These are phyloP conservation scores for Rutpela maculata DNA, from an alignment of 2,888 invertebrate species.

Conservation along the genomic window DNA sequence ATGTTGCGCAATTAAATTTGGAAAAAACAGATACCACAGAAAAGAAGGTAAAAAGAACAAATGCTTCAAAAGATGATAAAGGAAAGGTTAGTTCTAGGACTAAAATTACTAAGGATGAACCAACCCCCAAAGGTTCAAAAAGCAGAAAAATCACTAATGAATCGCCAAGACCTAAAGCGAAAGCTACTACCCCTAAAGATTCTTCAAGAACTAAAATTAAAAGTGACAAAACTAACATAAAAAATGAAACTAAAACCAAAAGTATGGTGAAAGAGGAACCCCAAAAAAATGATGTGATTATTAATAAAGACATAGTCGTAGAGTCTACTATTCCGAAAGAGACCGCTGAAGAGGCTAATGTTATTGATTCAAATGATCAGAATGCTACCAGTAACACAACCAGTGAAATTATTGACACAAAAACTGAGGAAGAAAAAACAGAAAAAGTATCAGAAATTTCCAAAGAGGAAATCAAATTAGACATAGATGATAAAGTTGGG, in stretches of 20 bases:
- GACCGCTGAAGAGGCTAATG: background rate
- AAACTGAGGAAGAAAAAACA: background rate
- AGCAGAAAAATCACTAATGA: constrained; percentile 46
- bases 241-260: constrained; percentile 38
- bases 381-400: background rate
- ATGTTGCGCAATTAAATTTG: constrained; percentile 75
- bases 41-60: constrained; percentile 41
- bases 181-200: constrained; percentile 40
- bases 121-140: constrained; percentile 29
- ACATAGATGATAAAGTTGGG: constrained; percentile 40
- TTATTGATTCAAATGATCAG: background rate
- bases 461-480: background rate
- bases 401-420: background rate
- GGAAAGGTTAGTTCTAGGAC: constrained; percentile 60
- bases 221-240: constrained; percentile 40
- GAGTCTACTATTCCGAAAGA: background rate
- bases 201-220: constrained; percentile 36
- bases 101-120: constrained; percentile 46
- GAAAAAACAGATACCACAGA: constrained; percentile 60
- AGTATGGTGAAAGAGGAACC: constrained; percentile 15
- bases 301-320: background rate
- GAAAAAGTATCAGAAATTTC: background rate
- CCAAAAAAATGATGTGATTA: background rate
- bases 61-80: constrained; percentile 66
- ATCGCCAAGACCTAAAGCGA: constrained; percentile 58